Evolutionary conservation across 53 echinoderm and acorn worm genomes (phyloP), one percentile per base, ranked within the genome.

Genomic region (Astropecten irregularis): DNA sequence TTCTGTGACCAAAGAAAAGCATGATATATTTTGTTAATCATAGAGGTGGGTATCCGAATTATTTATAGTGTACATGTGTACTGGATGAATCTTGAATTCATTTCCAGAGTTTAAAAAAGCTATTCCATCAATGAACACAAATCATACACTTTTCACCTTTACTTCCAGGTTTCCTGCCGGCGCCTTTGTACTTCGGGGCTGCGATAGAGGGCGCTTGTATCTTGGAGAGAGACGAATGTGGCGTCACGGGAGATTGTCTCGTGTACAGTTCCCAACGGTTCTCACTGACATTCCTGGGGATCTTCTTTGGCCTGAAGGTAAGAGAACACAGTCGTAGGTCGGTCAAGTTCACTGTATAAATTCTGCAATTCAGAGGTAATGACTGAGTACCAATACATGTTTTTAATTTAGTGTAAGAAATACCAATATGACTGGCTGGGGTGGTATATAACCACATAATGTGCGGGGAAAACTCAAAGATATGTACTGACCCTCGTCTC

Each of bases 131-230:
- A n/a, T n/a, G n/a, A n/a, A n/a, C n/a, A n/a, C n/a, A n/a, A n/a
- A n/a, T n/a, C n/a, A n/a, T n/a, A n/a, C n/a, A n/a, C n/a, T n/a
- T n/a, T n/a, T n/a, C n/a, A n/a, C n/a, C n/a, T n/a, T n/a, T n/a
- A n/a, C 19, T 11, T 6, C n/a, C 48, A 89, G 89, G 44, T 0
- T 89, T 83, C 36, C 54, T 89, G 16, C 89, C 89, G 3, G 89
- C 83, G 2, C 89, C 89, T 21, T 31, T 89, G 51, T 59, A 82
- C 52, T 83, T 83, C 62, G 89, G 89, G 13, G 89, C 84, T 8
- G 62, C 74, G 11, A 84, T 89, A 15, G 66, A 66, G 11, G 50
- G 30, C 19, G 31, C 89, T 1, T 89, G 89, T 23, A 36, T 84
- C 3, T 52, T 89, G 3, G 73, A 71, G 19, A 83, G 83, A 48